These are phyloP conservation scores for Acanthopleura granulata DNA, from an alignment of 2,888 invertebrate genomes.

Conservation along the genomic window DNA sequence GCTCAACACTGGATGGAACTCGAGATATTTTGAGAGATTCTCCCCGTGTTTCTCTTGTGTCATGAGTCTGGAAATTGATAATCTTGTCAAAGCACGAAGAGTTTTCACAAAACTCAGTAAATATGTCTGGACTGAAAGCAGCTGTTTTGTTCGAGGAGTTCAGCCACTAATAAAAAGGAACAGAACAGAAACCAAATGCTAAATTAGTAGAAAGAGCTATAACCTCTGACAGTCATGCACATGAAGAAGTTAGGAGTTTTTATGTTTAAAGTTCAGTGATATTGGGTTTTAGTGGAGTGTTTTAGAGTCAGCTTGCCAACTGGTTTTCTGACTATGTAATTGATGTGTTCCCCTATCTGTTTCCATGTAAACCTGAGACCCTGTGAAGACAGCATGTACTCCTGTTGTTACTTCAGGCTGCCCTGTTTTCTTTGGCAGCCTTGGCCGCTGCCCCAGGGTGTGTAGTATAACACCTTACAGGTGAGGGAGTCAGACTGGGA, in stretches of 20 bases:
- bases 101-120: background rate
- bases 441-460: background rate
- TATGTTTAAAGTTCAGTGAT: background rate
- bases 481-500: background rate
- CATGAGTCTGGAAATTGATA: constrained; percentile 4
- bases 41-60: background rate
- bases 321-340: background rate
- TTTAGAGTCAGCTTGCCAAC: constrained; percentile 4
- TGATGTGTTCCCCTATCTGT: constrained; percentile 7
- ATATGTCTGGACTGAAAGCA: background rate
- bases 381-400: constrained; percentile 1
- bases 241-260: background rate
- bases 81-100: constrained; percentile 1
- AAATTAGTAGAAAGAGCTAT: background rate
- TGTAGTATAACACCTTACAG: background rate
- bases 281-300: too few relatives aligned
- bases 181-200: background rate
- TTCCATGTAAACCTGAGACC: background rate
- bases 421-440: constrained; percentile 14
- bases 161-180: background rate
- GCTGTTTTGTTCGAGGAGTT: background rate
- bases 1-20: background rate
- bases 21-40: background rate
- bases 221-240: background rate
- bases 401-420: background rate